Conservation (phyloP, 2,888 invertebrate genomes). For the Cecidostiba fungosa region DNA sequence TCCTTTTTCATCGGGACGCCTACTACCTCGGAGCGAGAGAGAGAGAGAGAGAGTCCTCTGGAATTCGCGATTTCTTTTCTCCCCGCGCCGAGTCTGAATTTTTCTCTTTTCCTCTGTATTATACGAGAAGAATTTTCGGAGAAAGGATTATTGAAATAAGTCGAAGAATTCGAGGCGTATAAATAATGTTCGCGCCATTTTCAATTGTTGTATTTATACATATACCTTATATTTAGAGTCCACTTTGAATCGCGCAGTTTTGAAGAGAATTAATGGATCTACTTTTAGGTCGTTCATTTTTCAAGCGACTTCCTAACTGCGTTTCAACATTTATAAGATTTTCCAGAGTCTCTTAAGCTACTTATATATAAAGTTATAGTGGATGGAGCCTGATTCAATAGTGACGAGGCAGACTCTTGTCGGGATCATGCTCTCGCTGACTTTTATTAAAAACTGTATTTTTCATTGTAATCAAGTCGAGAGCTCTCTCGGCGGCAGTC, state of each 20-base stretch:
- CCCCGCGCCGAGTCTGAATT: not conserved
- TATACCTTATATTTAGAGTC: too few species aligned
- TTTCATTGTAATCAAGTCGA: not conserved
- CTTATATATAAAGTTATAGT: not conserved
- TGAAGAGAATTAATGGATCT: not conserved
- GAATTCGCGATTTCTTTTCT: constrained; percentile 54
- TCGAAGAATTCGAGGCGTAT: not conserved
- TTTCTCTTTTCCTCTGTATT: constrained; percentile 1
- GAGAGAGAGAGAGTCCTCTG: not conserved
- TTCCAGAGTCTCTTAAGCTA: not conserved
- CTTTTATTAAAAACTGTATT: not conserved
- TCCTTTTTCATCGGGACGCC: constrained; percentile 9
- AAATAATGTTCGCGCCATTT: constrained; percentile 30
- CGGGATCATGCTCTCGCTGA: not conserved
- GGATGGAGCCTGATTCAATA: not conserved
- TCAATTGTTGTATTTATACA: too few species aligned
- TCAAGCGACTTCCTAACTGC: not conserved
- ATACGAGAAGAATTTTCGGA: constrained; percentile 11
- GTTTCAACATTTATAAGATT: not conserved
- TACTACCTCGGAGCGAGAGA: not conserved
- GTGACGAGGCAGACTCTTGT: not conserved
- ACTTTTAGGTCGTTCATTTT: not conserved
- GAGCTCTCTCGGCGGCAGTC: too few species aligned
- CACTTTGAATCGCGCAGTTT: not conserved
- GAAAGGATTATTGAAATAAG: constrained; percentile 44